These are phyloP conservation scores for Oscheius sp. DNA, from an alignment of 2,888 invertebrate genomes.

Conservation along the genomic window DNA sequence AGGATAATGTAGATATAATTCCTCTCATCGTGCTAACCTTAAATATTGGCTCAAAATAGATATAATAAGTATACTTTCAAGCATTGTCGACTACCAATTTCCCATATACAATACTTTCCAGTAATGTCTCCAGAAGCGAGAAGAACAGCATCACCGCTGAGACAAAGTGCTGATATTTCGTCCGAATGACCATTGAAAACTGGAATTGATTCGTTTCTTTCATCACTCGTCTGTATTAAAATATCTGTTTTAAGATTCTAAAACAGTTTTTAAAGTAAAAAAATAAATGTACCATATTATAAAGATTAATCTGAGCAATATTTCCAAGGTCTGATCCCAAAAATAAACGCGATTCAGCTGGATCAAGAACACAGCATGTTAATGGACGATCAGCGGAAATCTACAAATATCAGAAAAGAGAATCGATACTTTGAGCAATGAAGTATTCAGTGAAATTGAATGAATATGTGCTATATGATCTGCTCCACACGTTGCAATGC, in stretches of 20 bases:
- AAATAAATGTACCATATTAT: constrained; percentile 30
- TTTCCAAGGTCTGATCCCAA: constrained; percentile 58
- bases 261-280: neutral
- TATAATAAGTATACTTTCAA: constrained; percentile 39
- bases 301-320: constrained; percentile 54
- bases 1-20: constrained; percentile 28
- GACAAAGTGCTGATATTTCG: constrained; percentile 34
- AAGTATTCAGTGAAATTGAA: constrained; percentile 50
- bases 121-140: constrained; percentile 58
- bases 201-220: constrained; percentile 40
- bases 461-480: constrained; percentile 56
- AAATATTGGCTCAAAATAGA: neutral
- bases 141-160: constrained; percentile 58
- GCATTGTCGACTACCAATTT: constrained; percentile 59
- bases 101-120: constrained; percentile 63
- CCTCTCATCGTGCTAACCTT: constrained; percentile 35
- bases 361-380: constrained; percentile 56
- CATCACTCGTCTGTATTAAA: constrained; percentile 44
- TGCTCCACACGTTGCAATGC: constrained; percentile 51
- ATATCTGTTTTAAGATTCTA: constrained; percentile 37
- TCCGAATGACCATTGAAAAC: constrained; percentile 48
- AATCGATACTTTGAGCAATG: constrained; percentile 48
- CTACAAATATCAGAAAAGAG: constrained; percentile 34
- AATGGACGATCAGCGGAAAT: constrained; percentile 58
- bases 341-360: constrained; percentile 57